Base-by-base conservation (phyloP, 2,797 vertebrate species). In the Rhinella marina region DNA sequence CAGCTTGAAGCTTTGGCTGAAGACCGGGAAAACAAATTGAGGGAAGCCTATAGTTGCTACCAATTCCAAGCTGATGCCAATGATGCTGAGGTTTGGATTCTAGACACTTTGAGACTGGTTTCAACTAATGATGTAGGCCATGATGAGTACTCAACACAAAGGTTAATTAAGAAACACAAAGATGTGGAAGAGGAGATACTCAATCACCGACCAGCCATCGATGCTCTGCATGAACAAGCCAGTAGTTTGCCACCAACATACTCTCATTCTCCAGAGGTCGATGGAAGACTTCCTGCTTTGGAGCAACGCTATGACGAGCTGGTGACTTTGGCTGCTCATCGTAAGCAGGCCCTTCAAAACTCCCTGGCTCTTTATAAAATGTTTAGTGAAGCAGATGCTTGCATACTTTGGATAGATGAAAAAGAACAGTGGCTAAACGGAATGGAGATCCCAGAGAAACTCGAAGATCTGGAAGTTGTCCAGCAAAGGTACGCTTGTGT, bases 391-490 rank as follows among this genome's bases (percentile, higher is more conserved):
- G 97, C 98, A 0, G 96, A 95, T 1, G 98, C 98, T 90, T 99
- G 98, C 54, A 95, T 94, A 88, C 95, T 98, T 13, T 99, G 98
- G 98, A 95, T 99, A 85, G 97, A 95, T 0, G 98, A 99, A 92
- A 96, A 98, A 92, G 97, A 99, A 90, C 96, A 98, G 92, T 99
- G 98, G 98, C 94, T 99, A 13, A 91, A 97, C 4, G 87, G 93
- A 89, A 96, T 99, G 95, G 94, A 96, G 16, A 96, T 99, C 62
- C 98, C 98, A 0, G 96, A 96, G 85, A 97, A 96, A 64, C 94
- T 99, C 86, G 98, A 99, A 89, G 98, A 99, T 92, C 94, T 99
- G 64, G 98, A 99, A 92, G 98, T 99, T 87, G 96, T 99, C 66
- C 97, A 99, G 91, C 98, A 99, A 87, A 97, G 98, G 98, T 98